Base-by-base conservation (phyloP, 2,888 invertebrate genomes). In the Muschampia plurimacula region DNA sequence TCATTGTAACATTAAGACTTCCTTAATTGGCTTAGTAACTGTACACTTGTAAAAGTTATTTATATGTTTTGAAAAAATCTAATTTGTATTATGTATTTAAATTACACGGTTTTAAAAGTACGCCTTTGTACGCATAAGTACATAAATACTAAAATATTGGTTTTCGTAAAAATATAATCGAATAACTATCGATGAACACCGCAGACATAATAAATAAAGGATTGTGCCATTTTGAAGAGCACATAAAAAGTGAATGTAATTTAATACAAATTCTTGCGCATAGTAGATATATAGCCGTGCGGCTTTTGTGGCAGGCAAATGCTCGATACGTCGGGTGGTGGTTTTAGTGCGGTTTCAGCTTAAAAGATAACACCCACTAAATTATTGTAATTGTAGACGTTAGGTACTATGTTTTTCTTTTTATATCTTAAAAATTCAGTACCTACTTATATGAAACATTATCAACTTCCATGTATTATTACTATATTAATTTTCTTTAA, bases 211-310 rank as follows among this genome's bases (percentile, higher is more conserved):
- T 44, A 49, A 71, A 32, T 49, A 62, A 68, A 46, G 67, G 52
- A 64, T 64, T 63, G 55, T 63, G 44, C 41, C 46, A 59, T 65
- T 65, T 71, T 39, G 60, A 72, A 67, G 60, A 67, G 65, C 65
- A 67, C 60, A 66, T 62, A 72, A 72, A 72, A 72, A 60, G 66
- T 71, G 66, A 72, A 57, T 67, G 71, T 72, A 72, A 72, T 66
- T 67, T 49, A 62, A 72, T 67, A 66, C 66, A 72, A 67, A 67
- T 70, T 70, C 39, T 72, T 67, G 66, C 60, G 60, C 66, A 67
- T 62, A 72, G 66, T 65, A 71, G 12, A 28, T 57, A 28, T 71
- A 66, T 66, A 44, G 32, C 49, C 28, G 66, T 71, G 71, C 52
- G 71, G 71, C 71, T 71, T 70, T 71, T 66, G 71, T 57, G 71